These are phyloP conservation scores for Lottia scabra DNA, from an alignment of 2,888 invertebrate genomes.

Conservation along the genomic window DNA sequence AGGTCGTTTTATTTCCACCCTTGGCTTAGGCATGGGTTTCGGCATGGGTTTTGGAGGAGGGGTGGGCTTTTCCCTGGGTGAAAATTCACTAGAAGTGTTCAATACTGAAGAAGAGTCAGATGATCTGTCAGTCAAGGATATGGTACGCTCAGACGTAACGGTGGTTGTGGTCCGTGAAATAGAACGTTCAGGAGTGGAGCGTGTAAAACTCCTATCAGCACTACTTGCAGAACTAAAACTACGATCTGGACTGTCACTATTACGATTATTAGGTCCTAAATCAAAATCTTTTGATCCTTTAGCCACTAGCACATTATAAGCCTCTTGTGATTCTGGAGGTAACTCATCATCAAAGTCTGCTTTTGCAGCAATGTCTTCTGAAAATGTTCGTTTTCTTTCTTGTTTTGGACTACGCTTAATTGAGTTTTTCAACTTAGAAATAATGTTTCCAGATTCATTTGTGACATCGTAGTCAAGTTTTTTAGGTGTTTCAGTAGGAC, in stretches of 20 bases:
- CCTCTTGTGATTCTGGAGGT: conserved; percentile 89
- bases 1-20: conserved; percentile 31
- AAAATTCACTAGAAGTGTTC: neutral
- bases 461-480: conserved; percentile 36
- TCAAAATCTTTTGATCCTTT: conserved; percentile 65
- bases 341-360: conserved; percentile 71
- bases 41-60: conserved; percentile 37
- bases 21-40: conserved; percentile 39
- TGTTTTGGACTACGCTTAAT: conserved; percentile 74
- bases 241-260: neutral
- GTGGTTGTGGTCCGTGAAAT: conserved; percentile 15
- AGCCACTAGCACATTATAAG: conserved; percentile 92
- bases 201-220: neutral
- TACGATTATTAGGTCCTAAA: neutral
- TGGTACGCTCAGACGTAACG: neutral
- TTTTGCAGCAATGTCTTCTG: conserved; percentile 77
- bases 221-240: conserved; percentile 6
- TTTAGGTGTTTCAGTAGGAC: conserved; percentile 30
- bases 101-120: neutral
- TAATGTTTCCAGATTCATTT: conserved; percentile 43
- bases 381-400: conserved; percentile 81
- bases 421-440: conserved; percentile 50
- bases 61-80: conserved; percentile 14
- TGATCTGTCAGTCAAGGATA: neutral
- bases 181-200: conserved; percentile 4